These are phyloP conservation scores for Calcarius lapponicus DNA, from an alignment of 2,797 vertebrate genomes.

Conservation along the genomic window DNA sequence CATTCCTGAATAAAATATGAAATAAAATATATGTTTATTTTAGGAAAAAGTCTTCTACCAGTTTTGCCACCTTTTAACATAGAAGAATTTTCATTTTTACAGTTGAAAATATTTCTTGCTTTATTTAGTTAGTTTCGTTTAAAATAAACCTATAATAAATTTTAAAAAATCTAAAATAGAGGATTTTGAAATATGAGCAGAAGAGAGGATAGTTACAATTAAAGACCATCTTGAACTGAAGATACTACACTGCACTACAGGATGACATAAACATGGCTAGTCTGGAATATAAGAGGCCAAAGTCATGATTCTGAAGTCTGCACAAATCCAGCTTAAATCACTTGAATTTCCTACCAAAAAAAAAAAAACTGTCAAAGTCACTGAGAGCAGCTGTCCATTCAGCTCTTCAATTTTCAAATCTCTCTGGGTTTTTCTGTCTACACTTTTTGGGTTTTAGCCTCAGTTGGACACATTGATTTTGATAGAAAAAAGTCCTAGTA, in stretches of 20 bases:
- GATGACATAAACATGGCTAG: background rate
- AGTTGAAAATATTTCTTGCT: background rate
- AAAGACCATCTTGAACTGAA: background rate
- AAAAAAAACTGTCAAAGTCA: background rate
- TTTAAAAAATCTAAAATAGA: background rate
- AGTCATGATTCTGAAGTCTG: background rate
- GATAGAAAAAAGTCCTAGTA: background rate
- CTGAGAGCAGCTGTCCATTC: slow-evolving; percentile 8
- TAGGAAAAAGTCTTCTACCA: background rate
- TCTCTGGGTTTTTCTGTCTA: slow-evolving; percentile 10
- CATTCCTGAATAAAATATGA: slow-evolving; percentile 29
- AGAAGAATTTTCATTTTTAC: background rate
- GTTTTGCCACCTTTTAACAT: background rate
- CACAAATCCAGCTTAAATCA: slow-evolving; percentile 11
- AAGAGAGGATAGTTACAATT: background rate
- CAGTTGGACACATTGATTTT: background rate
- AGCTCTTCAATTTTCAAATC: background rate
- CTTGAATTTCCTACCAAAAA: background rate
- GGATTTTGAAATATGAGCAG: background rate
- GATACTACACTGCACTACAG: background rate
- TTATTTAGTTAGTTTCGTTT: background rate
- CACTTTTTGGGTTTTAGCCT: background rate
- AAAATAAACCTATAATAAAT: background rate
- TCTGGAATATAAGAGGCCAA: background rate
- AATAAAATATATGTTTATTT: slow-evolving; percentile 1